These are phyloP conservation scores for Ptychobarbus kaznakovi DNA, from an alignment of 2,797 vertebrate species.

Conservation along the genomic window DNA sequence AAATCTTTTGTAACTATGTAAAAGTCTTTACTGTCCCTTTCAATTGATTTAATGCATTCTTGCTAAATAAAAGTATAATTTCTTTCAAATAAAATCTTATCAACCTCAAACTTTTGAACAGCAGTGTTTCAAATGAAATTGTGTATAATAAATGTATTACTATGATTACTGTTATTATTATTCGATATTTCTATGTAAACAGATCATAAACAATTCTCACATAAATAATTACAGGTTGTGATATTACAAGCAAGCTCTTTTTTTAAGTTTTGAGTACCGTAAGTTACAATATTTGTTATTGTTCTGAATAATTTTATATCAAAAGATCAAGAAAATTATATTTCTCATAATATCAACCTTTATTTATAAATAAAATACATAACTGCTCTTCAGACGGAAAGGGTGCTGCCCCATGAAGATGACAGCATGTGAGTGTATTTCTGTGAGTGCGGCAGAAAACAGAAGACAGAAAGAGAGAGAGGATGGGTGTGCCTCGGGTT, in stretches of 20 bases:
- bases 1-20: not conserved
- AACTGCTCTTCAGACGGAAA: not conserved
- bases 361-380: not conserved
- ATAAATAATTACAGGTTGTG: not conserved
- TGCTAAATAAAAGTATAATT: not conserved
- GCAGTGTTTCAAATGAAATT: not conserved
- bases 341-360: not conserved
- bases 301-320: not conserved
- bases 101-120: not conserved
- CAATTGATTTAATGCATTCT: not conserved
- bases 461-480: conserved; percentile 21
- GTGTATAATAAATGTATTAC: not conserved
- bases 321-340: not conserved
- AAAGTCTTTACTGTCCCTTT: not conserved
- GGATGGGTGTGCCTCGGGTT: conserved; percentile 56
- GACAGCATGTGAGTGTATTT: conserved; percentile 4
- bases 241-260: not conserved
- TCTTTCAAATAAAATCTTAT: not conserved
- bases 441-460: not conserved
- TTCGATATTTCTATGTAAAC: not conserved
- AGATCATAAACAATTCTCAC: not conserved
- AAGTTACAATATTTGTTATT: not conserved
- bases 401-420: not conserved
- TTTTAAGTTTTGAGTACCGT: not conserved
- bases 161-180: not conserved